These are phyloP conservation scores for Artibeus jamaicensis DNA, from an alignment of 2,797 vertebrate species.

Conservation along the genomic window DNA sequence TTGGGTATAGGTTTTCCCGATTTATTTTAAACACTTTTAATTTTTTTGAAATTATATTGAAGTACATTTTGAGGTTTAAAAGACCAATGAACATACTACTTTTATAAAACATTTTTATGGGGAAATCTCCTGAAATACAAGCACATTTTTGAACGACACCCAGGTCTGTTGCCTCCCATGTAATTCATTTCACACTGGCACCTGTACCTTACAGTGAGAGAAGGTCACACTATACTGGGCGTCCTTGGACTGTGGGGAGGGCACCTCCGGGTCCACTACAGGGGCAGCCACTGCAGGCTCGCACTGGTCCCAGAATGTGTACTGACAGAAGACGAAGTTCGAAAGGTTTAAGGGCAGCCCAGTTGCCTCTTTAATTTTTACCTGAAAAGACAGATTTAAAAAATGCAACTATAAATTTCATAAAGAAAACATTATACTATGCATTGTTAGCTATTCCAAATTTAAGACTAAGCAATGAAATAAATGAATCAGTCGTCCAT, in stretches of 20 bases:
- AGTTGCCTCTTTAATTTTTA: constrained; percentile 95
- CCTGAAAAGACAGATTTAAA: constrained; percentile 82
- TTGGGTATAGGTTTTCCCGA: background rate
- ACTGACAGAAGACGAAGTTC: constrained; percentile 99
- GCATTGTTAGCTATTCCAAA: background rate
- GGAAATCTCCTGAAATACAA: background rate
- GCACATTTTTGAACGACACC: background rate
- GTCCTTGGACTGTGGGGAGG: constrained; percentile 88
- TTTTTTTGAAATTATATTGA: background rate
- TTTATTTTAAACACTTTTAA: constrained; percentile 12
- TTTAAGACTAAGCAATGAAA: background rate
- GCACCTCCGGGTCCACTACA: constrained; percentile 94
- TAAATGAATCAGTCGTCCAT: background rate
- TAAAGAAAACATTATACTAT: background rate
- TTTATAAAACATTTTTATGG: background rate
- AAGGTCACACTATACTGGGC: constrained; percentile 93
- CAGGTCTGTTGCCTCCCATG: fast-evolving
- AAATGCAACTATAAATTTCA: background rate
- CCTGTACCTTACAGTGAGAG: constrained; percentile 91
- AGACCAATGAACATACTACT: background rate
- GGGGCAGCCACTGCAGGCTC: constrained; percentile 94
- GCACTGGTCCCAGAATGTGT: constrained; percentile 96
- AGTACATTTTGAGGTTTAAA: background rate
- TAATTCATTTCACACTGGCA: fast-evolving
- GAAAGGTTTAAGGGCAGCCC: constrained; percentile 95